Percentiles rank a stretch among this genome's conserved stretches.
phyloP scores from a whole-genome alignment of 2,113 vertebrate genomes.

The Phaethornis superciliosus region DNA sequence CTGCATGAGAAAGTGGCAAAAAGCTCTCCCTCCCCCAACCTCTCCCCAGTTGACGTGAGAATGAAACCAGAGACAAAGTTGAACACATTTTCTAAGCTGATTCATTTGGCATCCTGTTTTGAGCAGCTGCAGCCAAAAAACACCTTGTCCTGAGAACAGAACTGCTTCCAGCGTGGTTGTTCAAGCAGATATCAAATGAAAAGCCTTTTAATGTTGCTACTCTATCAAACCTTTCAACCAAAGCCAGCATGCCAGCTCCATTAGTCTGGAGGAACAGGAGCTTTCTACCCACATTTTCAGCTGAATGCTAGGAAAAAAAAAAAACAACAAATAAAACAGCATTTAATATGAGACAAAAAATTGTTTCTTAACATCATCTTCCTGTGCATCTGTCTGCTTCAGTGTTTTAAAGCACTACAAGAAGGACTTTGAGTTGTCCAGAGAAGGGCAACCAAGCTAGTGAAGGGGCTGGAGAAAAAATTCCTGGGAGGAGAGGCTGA shows the following conservation, averaged over 20 bases:
- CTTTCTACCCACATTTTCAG: background rate
- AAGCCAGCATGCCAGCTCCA: background rate
- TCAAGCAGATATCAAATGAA: background rate
- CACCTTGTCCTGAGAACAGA: background rate
- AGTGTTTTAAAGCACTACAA: background rate
- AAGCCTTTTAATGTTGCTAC: background rate
- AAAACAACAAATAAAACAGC: too few species aligned
- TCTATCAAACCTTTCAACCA: background rate
- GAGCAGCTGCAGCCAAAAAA: background rate
- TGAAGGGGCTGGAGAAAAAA: too few species aligned
- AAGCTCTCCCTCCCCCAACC: background rate
- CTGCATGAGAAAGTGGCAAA: background rate
- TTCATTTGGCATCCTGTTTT: conserved; percentile 1
- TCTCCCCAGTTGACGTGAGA: background rate
- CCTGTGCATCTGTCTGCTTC: background rate
- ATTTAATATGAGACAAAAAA: background rate
- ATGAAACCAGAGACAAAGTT: accelerated
- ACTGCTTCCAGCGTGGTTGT: background rate
- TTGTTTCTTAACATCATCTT: background rate
- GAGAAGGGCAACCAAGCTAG: too few species aligned
- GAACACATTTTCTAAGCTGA: background rate
- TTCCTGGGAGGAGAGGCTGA: too few species aligned
- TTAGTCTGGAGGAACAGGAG: background rate
- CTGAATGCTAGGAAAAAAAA: background rate
- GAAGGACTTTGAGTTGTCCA: too few species aligned